These are phyloP conservation scores for Leptinotarsa haldemani DNA, from an alignment of 2,888 invertebrate genomes.

Conservation along the genomic window DNA sequence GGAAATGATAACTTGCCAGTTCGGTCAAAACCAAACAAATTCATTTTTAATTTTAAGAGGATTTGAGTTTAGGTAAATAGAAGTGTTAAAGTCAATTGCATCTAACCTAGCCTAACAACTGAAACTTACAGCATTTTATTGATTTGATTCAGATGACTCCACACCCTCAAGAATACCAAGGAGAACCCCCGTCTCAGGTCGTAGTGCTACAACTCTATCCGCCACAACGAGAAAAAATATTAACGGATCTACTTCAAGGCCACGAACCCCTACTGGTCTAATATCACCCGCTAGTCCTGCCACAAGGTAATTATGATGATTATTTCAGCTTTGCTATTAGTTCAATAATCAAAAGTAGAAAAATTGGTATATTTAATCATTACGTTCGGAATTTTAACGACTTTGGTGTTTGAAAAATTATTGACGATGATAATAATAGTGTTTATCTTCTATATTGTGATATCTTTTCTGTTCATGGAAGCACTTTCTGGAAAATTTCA, in stretches of 20 bases:
- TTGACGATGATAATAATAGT: too few relatives aligned
- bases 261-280: slow-evolving; percentile 84
- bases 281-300: slow-evolving; percentile 79
- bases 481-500: too few relatives aligned
- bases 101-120: too few relatives aligned
- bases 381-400: neutral
- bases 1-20: too few relatives aligned
- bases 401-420: neutral
- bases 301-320: slow-evolving; percentile 71
- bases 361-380: neutral
- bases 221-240: slow-evolving; percentile 69
- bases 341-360: slow-evolving; percentile 3
- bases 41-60: too few relatives aligned
- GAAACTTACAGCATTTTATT: too few relatives aligned
- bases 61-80: too few relatives aligned
- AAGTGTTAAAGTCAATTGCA: too few relatives aligned
- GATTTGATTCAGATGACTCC: slow-evolving; percentile 72
- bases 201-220: slow-evolving; percentile 67
- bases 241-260: slow-evolving; percentile 69
- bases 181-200: slow-evolving; percentile 74
- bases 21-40: too few relatives aligned
- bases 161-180: slow-evolving; percentile 88
- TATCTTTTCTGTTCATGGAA: neutral
- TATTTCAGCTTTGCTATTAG: slow-evolving; percentile 29
- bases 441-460: too few relatives aligned